These are phyloP conservation scores for Cyclina sinensis DNA, from an alignment of 1,140 invertebrate species.

Conservation along the genomic window DNA sequence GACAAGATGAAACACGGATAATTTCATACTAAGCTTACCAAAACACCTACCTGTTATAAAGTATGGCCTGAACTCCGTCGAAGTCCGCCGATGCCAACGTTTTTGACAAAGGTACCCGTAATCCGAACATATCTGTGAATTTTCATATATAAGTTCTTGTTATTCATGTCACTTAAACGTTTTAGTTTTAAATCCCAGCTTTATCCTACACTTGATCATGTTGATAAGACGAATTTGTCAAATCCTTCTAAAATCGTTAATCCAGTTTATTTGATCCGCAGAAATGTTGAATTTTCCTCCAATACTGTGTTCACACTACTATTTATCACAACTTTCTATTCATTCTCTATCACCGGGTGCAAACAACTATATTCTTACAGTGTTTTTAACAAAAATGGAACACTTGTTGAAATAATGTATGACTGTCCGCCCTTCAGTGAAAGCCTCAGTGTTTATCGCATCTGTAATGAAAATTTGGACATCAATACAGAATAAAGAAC, in stretches of 20 bases:
- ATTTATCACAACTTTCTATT: conserved; percentile 19
- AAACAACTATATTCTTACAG: background rate
- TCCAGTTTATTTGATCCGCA: conserved; percentile 49
- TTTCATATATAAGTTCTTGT: background rate
- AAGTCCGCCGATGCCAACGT: conserved; percentile 55
- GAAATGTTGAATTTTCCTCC: conserved; percentile 11
- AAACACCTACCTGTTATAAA: conserved; percentile 50
- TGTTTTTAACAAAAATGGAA: background rate
- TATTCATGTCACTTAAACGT: conserved; percentile 31
- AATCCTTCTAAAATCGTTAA: conserved; percentile 47
- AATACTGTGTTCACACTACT: background rate
- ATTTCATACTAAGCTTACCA: too few relatives aligned
- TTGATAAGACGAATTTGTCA: conserved; percentile 1
- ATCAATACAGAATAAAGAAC: too few relatives aligned
- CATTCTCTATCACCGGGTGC: conserved; percentile 20
- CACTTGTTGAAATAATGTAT: background rate
- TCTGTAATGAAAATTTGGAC: background rate
- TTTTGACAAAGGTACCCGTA: conserved; percentile 41
- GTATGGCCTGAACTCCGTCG: conserved; percentile 56
- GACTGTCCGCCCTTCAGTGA: background rate
- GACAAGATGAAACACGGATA: too few relatives aligned
- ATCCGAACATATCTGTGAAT: conserved; percentile 61
- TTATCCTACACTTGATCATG: conserved; percentile 7
- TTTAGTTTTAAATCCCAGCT: background rate
- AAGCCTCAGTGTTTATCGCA: background rate